A percentile compares a stretch with the other conserved stretches of the same genome.
Evolutionary conservation across 2,113 vertebrate genomes (phyloP).

Genomic region (Austrofundulus limnaeus): DNA sequence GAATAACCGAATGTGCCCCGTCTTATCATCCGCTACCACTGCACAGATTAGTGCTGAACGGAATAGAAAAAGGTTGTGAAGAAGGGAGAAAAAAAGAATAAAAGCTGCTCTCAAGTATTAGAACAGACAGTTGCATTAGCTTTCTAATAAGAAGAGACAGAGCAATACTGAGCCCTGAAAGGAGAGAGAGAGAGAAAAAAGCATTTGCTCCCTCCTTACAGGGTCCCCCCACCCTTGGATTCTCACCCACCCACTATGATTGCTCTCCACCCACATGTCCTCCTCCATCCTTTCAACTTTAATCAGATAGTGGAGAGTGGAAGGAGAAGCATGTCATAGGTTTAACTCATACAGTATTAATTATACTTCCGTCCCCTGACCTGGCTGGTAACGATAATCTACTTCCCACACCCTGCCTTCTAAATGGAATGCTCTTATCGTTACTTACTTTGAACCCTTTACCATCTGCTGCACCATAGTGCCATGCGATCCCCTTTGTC

Average conservation of each 20-base stretch:
- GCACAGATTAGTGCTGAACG: constrained; percentile 76
- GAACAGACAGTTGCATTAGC: constrained; percentile 84
- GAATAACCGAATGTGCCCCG: constrained; percentile 67
- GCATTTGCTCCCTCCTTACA: constrained; percentile 36
- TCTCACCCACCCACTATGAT: constrained; percentile 46
- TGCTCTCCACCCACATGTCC: constrained; percentile 46
- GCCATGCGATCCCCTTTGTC: constrained; percentile 59
- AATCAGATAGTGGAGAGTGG: constrained; percentile 62
- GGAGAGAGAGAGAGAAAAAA: constrained; percentile 51
- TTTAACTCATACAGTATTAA: constrained; percentile 78
- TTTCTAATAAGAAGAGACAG: constrained; percentile 81
- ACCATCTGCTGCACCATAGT: constrained; percentile 40
- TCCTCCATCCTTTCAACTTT: constrained; percentile 53
- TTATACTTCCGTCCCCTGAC: constrained; percentile 68
- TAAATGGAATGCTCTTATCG: constrained; percentile 59
- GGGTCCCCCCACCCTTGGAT: constrained; percentile 6
- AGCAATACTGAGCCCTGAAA: constrained; percentile 71
- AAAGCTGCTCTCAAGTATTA: constrained; percentile 80
- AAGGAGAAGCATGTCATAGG: constrained; percentile 72
- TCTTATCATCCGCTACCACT: constrained; percentile 75
- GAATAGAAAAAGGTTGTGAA: constrained; percentile 72
- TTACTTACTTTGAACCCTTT: constrained; percentile 51
- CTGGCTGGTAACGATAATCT: constrained; percentile 71
- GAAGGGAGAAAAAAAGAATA: constrained; percentile 50
- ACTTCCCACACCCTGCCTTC: constrained; percentile 60